A percentile compares a stretch with the other conserved stretches of the same genome.
Conservation (phyloP, 2,113 vertebrate genomes). For the Trachemys scripta region DNA sequence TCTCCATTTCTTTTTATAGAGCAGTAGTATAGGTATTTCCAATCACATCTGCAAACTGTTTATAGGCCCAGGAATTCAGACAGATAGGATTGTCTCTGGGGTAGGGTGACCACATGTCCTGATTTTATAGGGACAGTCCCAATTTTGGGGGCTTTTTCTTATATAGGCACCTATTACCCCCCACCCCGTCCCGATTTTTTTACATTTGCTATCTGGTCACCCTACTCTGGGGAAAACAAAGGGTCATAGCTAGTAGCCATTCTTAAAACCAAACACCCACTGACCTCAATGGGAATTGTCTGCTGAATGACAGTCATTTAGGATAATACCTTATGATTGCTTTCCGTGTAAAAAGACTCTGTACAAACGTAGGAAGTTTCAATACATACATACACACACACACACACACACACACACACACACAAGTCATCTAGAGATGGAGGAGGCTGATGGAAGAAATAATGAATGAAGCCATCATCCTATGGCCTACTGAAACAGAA, state of each 20-base stretch:
- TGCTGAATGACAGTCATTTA: neutral
- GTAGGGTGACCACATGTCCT: no score
- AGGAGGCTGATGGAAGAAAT: neutral
- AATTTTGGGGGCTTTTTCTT: no score
- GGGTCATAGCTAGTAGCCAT: neutral
- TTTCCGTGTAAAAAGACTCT: neutral
- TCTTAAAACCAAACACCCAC: neutral
- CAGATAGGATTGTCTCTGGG: neutral
- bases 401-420: no score
- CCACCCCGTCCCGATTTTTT: no score
- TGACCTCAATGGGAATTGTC: neutral
- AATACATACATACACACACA: neutral
- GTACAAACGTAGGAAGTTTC: neutral
- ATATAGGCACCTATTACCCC: no score
- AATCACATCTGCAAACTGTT: neutral
- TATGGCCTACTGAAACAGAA: accelerated
- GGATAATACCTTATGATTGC: neutral
- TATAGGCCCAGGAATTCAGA: neutral
- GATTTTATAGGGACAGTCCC: no score
- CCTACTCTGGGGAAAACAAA: neutral
- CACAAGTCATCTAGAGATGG: neutral
- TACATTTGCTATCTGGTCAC: no score
- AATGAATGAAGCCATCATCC: accelerated
- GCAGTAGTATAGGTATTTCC: neutral
- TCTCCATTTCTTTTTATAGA: neutral